These are phyloP conservation scores for Pachyramphus minor DNA, from an alignment of 2,113 vertebrate genomes.

Conservation along the genomic window DNA sequence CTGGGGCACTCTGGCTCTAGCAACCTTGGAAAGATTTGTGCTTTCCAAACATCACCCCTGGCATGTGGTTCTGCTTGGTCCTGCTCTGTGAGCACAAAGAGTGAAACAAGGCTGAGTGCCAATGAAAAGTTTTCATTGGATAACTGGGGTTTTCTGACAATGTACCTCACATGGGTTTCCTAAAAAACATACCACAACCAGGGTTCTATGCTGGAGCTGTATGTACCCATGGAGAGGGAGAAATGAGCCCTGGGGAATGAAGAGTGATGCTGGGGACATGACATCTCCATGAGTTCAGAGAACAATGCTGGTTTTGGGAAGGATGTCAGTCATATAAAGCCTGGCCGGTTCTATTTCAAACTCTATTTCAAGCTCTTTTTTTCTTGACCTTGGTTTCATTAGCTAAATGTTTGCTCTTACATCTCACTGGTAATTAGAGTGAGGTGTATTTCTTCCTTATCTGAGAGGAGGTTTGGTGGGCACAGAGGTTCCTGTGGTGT, in stretches of 20 bases:
- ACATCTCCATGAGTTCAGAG: accelerated
- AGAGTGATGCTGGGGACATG: accelerated
- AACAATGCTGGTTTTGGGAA: neutral
- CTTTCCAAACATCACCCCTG: neutral
- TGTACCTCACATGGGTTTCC: neutral
- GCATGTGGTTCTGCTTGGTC: neutral
- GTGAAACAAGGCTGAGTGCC: neutral
- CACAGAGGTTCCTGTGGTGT: neutral
- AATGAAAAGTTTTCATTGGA: neutral
- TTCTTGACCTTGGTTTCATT: neutral
- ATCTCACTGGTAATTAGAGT: neutral
- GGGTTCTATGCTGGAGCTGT: neutral
- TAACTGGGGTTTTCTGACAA: neutral
- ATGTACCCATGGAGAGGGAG: neutral
- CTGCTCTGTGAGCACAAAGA: neutral
- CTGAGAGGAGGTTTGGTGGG: neutral
- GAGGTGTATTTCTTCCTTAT: neutral
- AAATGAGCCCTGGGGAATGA: neutral
- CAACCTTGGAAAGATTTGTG: neutral
- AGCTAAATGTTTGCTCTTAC: slow-evolving; percentile 7
- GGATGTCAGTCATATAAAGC: neutral
- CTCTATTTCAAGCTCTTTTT: neutral
- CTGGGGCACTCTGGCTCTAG: neutral
- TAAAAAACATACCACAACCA: neutral
- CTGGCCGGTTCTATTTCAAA: neutral